Conservation (phyloP, 2,888 invertebrate genomes). For the Leucophora obtusa region DNA sequence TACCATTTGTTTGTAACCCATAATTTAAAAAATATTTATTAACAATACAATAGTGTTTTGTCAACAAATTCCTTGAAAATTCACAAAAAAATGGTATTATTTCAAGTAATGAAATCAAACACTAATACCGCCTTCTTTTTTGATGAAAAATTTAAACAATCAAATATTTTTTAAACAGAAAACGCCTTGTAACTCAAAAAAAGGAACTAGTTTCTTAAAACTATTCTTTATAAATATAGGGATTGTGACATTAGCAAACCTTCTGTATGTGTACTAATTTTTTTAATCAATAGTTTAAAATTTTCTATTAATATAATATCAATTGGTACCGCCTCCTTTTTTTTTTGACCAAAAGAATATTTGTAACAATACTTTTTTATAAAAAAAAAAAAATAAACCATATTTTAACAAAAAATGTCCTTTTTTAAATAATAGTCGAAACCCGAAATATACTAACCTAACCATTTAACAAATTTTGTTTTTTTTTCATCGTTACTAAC, state of each 20-base stretch:
- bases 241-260: not conserved
- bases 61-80: slow-evolving; percentile 54
- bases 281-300: slow-evolving; percentile 51
- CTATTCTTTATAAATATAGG: slow-evolving; percentile 3
- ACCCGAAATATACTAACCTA: slow-evolving; percentile 6
- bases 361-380: slow-evolving; percentile 1
- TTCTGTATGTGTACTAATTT: slow-evolving; percentile 42
- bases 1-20: not conserved
- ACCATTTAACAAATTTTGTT: slow-evolving; percentile 20
- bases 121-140: slow-evolving; percentile 16
- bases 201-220: not conserved
- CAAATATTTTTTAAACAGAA: slow-evolving; percentile 51
- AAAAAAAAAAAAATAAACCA: not conserved
- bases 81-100: slow-evolving; percentile 35
- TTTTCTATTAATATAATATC: slow-evolving; percentile 51
- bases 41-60: slow-evolving; percentile 51
- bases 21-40: slow-evolving; percentile 49
- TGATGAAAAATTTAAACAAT: not conserved
- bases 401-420: slow-evolving; percentile 19
- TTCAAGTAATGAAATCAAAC: slow-evolving; percentile 49
- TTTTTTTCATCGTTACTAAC: not conserved
- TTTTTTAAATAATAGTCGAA: no score
- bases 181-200: slow-evolving; percentile 49
- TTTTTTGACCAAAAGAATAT: slow-evolving; percentile 19
- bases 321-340: slow-evolving; percentile 54